Conservation (phyloP, 2,888 invertebrate genomes). For the Ganaspis brasiliensis region DNA sequence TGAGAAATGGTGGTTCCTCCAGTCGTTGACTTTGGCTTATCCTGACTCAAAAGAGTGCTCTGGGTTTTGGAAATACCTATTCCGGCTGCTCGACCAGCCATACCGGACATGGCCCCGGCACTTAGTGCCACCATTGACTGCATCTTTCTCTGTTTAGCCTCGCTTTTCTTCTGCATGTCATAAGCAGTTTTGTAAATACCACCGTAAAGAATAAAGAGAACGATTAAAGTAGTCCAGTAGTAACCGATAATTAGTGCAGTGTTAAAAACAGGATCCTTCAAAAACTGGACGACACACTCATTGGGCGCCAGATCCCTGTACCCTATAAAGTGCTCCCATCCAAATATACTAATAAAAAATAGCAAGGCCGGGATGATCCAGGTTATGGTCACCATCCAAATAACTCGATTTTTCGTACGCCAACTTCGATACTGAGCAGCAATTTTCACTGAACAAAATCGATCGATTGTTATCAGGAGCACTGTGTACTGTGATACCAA, state of each 20-base stretch:
- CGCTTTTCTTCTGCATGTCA: slow-evolving; percentile 98
- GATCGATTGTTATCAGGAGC: slow-evolving; percentile 97
- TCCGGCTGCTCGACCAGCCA: slow-evolving; percentile 93
- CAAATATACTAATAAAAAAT: slow-evolving; percentile 99
- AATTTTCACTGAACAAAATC: slow-evolving; percentile 99
- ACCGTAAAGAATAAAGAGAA: slow-evolving; percentile 96
- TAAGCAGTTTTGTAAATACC: slow-evolving; percentile 99
- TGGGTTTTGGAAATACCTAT: slow-evolving; percentile 91
- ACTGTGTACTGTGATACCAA: slow-evolving; percentile 99
- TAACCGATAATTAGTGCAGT: slow-evolving; percentile 98
- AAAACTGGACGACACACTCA: slow-evolving; percentile 97
- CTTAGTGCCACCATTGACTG: slow-evolving; percentile 96
- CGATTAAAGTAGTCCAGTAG: slow-evolving; percentile 98
- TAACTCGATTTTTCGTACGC: slow-evolving; percentile 96
- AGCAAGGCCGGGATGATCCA: slow-evolving; percentile 98
- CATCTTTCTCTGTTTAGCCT: slow-evolving; percentile 97
- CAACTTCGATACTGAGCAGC: slow-evolving; percentile 98
- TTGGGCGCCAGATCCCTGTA: slow-evolving; percentile 92
- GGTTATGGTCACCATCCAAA: slow-evolving; percentile 97
- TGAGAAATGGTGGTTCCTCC: slow-evolving; percentile 77
- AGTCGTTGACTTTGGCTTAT: slow-evolving; percentile 85
- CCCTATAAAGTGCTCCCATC: slow-evolving; percentile 99
- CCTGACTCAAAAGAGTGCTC: slow-evolving; percentile 85
- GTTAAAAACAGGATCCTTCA: slow-evolving; percentile 98
- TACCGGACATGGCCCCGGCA: slow-evolving; percentile 94